Base-by-base conservation (phyloP, 2,888 invertebrate genomes). In the Dichetophora obliterata region DNA sequence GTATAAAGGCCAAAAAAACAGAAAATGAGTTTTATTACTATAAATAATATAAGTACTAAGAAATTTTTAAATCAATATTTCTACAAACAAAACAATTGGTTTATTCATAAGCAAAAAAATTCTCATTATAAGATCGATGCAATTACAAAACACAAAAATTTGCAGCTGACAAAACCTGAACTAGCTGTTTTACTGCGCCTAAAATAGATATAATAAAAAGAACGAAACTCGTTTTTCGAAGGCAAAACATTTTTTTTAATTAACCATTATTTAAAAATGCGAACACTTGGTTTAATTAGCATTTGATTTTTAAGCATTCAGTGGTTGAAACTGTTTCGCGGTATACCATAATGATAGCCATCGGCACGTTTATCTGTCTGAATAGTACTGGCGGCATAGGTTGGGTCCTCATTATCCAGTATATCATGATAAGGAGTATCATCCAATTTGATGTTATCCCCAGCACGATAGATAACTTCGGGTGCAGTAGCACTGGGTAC, bases 271-370 rank as follows among this genome's bases (percentile, higher is more conserved):
- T 43, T 48, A 50, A 9, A 22, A n/a, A 2, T 22, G 27, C 27
- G 16, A 59, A 27, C 27, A 59, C 27, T 59, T 11, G 11, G 6
- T 59, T 14, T 0, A 11, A 14, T 3, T 59, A n/a, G n/a, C n/a
- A n/a, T n/a, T n/a, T n/a, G n/a, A 14, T 24, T 14, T 22, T 59
- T 24, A 19, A 24, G 0, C 9, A 31, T 59, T 71, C 37, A 71
- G n/a, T 71, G n/a, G 59, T 22, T 2, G 19, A 74, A 63, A 11
- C 6, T 16, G 43, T 34, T n/a, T 0, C 31, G 31, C 4, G 74
- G 74, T 70, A 80, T 85, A 70, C 73, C 75, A 77, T 86, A 86
- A 71, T 83, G 82, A 68, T 86, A 85, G 54, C 86, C 85, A 80
- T 85, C 83, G 16, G 68, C 68, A 14, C 43, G 59, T 31, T 59